A percentile compares a stretch with the other conserved stretches of the same genome.
phyloP scores from a whole-genome alignment of 2,888 invertebrate species.

The Drosophila mimica region DNA sequence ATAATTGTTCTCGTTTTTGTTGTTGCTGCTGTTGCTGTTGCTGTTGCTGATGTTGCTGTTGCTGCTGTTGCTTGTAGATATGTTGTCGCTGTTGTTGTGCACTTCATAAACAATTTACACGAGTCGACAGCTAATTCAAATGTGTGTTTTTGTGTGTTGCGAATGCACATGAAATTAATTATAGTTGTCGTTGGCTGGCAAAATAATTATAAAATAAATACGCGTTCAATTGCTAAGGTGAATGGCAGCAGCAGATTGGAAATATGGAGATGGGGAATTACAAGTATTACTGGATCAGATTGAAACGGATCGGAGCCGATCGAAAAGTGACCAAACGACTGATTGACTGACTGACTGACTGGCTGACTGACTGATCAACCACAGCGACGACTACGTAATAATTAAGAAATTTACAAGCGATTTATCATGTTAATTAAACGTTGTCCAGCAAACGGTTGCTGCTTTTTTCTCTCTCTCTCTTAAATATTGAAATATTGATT shows the following conservation, averaged over 20 bases:
- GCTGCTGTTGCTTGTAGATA: slow-evolving; percentile 17
- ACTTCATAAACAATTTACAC: slow-evolving; percentile 73
- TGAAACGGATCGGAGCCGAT: neutral
- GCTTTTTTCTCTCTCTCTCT: slow-evolving; percentile 5
- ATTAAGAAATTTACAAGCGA: slow-evolving; percentile 81
- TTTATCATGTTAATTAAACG: slow-evolving; percentile 80
- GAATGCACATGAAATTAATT: slow-evolving; percentile 65
- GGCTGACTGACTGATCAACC: slow-evolving; percentile 36
- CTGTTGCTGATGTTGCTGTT: slow-evolving; percentile 53
- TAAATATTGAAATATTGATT: slow-evolving; percentile 64
- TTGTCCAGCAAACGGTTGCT: slow-evolving; percentile 53
- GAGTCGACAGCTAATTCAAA: slow-evolving; percentile 58
- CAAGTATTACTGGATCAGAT: slow-evolving; percentile 10
- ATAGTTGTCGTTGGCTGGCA: slow-evolving; percentile 37
- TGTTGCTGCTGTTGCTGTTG: slow-evolving; percentile 18
- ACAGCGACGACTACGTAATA: slow-evolving; percentile 69
- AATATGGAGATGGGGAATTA: neutral
- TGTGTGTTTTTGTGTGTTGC: slow-evolving; percentile 22
- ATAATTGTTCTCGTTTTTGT: slow-evolving; percentile 57
- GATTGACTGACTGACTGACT: slow-evolving; percentile 2
- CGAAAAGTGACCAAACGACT: slow-evolving; percentile 6
- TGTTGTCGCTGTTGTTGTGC: slow-evolving; percentile 58
- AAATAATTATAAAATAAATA: slow-evolving; percentile 66
- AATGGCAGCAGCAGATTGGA: slow-evolving; percentile 56
- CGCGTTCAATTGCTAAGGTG: slow-evolving; percentile 69